phyloP scores from a whole-genome alignment of 2,888 invertebrate species.

The Eilema caniola region DNA sequence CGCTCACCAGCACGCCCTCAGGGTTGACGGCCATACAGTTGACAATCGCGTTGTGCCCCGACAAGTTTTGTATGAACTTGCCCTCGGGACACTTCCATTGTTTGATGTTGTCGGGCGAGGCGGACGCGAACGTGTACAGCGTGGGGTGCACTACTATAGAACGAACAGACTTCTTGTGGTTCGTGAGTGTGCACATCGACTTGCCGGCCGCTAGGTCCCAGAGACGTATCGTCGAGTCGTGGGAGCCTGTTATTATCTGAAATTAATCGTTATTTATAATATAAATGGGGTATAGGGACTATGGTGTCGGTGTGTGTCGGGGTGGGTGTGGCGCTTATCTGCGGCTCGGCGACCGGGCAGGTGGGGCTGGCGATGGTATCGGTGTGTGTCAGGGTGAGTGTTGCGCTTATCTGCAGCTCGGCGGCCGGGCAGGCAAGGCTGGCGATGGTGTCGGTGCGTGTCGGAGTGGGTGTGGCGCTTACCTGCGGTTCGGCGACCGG shows the following conservation, averaged over 20 bases:
- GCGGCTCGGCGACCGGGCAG: constrained; percentile 88
- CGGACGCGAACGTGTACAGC: constrained; percentile 97
- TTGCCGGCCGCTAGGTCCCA: constrained; percentile 99
- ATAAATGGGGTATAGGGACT: constrained; percentile 75
- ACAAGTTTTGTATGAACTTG: constrained; percentile 98
- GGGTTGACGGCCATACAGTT: constrained; percentile 98
- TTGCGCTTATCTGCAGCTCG: not conserved
- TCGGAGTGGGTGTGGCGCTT: constrained; percentile 86
- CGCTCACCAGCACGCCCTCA: constrained; percentile 98
- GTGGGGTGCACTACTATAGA: constrained; percentile 92
- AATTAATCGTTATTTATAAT: constrained; percentile 27
- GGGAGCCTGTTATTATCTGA: constrained; percentile 96
- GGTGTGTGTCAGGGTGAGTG: constrained; percentile 94
- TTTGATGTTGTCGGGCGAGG: constrained; percentile 99
- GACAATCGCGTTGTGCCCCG: constrained; percentile 98
- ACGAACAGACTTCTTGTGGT: constrained; percentile 98
- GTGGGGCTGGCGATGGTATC: constrained; percentile 93
- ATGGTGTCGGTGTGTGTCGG: constrained; percentile 98
- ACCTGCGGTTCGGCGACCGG: constrained; percentile 97
- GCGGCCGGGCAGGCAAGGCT: constrained; percentile 94
- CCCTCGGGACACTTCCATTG: constrained; percentile 99
- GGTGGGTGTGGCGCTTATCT: constrained; percentile 58
- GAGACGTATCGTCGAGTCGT: constrained; percentile 98
- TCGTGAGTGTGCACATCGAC: constrained; percentile 97
- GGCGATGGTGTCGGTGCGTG: constrained; percentile 86